Conservation (phyloP, 2,113 vertebrate genomes). For the Pachyramphus minor region DNA sequence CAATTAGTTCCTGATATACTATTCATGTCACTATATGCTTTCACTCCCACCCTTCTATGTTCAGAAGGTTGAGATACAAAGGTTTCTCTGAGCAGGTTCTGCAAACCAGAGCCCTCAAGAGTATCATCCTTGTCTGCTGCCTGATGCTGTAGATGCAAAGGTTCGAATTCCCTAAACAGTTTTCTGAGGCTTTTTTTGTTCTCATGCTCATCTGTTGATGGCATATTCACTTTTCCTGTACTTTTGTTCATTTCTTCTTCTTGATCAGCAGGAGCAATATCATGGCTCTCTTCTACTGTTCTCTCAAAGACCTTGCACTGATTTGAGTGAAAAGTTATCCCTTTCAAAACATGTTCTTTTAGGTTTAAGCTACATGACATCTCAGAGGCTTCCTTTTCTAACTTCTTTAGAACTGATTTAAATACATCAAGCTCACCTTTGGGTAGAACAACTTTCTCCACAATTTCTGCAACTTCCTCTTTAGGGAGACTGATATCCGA, state of each 20-base stretch:
- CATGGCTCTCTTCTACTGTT: not conserved
- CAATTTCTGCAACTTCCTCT: conserved; percentile 32
- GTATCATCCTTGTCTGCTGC: not conserved
- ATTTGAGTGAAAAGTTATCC: not conserved
- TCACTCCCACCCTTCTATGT: not conserved
- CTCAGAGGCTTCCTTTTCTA: conserved; percentile 47
- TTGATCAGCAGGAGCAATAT: not conserved
- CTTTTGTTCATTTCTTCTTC: not conserved
- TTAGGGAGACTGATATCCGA: not conserved
- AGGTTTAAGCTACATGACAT: not conserved
- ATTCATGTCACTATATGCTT: not conserved
- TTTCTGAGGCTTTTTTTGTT: not conserved
- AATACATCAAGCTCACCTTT: conserved; percentile 29
- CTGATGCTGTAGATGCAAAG: not conserved
- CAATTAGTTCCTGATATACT: not conserved
- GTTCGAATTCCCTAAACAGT: not conserved
- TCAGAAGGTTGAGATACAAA: not conserved
- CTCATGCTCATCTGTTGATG: not conserved
- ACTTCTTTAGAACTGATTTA: conserved; percentile 29
- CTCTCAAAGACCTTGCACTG: not conserved
- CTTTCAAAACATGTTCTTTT: not conserved
- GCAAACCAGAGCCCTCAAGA: not conserved
- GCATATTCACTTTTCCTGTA: not conserved
- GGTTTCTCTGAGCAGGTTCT: not conserved
- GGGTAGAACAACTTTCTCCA: conserved; percentile 14